phyloP scores from a whole-genome alignment of 1,140 invertebrate genomes.

The Onthophagus taurus region DNA sequence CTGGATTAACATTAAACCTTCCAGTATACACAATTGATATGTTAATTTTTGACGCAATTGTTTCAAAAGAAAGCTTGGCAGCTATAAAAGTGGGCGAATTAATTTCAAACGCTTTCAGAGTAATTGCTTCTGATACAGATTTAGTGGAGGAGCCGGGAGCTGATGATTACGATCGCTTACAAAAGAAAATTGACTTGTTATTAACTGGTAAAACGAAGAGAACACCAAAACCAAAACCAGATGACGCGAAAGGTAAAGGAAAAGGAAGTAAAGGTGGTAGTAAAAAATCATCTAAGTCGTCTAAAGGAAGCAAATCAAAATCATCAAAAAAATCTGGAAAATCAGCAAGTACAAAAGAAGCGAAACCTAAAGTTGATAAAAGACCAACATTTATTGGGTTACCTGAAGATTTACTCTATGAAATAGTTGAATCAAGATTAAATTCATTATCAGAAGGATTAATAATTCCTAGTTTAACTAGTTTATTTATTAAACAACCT shows the following conservation, averaged over 20 bases:
- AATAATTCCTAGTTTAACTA: slow-evolving; percentile 27
- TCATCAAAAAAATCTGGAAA: background rate
- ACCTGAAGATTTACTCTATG: slow-evolving; percentile 18
- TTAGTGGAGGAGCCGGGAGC: too few species aligned
- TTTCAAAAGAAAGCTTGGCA: slow-evolving; percentile 12
- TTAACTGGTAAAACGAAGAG: slow-evolving; percentile 16
- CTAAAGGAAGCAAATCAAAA: slow-evolving; percentile 15
- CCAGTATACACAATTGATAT: slow-evolving; percentile 22
- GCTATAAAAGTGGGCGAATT: slow-evolving; percentile 22
- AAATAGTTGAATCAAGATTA: slow-evolving; percentile 23
- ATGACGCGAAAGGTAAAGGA: background rate
- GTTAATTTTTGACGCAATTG: slow-evolving; percentile 25
- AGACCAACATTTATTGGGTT: slow-evolving; percentile 14
- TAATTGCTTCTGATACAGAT: slow-evolving; percentile 10
- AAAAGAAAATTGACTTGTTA: slow-evolving; percentile 18
- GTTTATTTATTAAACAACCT: slow-evolving; percentile 21
- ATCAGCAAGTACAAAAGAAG: slow-evolving; percentile 6
- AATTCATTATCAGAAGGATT: slow-evolving; percentile 15
- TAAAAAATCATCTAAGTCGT: too few species aligned
- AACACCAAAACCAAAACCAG: background rate
- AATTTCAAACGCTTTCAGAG: slow-evolving; percentile 20
- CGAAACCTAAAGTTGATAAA: slow-evolving; percentile 4
- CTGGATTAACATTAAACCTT: slow-evolving; percentile 19
- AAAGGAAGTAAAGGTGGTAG: background rate
- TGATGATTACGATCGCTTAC: slow-evolving; percentile 23